Base-by-base conservation (phyloP, 2,888 invertebrate species). In the Lymantria dispar region DNA sequence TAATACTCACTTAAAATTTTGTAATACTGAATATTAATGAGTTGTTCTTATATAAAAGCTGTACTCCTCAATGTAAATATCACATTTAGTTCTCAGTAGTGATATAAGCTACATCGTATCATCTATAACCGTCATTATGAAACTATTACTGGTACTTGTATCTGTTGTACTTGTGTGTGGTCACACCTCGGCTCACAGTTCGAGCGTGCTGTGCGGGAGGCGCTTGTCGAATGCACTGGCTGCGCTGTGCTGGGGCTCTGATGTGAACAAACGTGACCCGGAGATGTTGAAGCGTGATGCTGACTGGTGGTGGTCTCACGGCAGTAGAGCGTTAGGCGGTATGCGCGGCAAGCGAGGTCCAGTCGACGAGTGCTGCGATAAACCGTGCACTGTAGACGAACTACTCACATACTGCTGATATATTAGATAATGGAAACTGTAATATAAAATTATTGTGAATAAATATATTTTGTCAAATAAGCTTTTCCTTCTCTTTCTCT, bases 291-390 rank as follows among this genome's bases (percentile, higher is more conserved):
- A 56, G 40, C 52, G 67, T 0, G 52, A 55, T 30, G 50, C 39
- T 36, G 55, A 52, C 14, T 56, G 63, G 59, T 50, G 63, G 53
- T 5, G 8, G 15, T 12, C 30, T 48, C 30, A 45, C 48, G 0
- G 47, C 48, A 11, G 47, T 38, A 13, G 42, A 7, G 38, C 46
- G 3, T 48, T 66, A 8, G 46, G 46, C 46, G 56, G 56, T 10
- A 7, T 33, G 9, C 63, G 64, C 3, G 60, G 64, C 8, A 66
- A 64, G 29, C 64, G 64, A 0, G 63, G 60, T 1, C 50, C 45
- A 0, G 63, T 51, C 12, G 67, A 66, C 8, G 60, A 62, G 33
- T 66, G 67, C 39, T 64, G 67, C 12, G n/a, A 53, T 0, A 66
- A 66, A 1, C 22, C 64, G 0, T 64, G 59, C 40, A 59, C 63